These are phyloP conservation scores for Oncorhynchus mykiss DNA, from an alignment of 2,113 vertebrate genomes.

Conservation along the genomic window DNA sequence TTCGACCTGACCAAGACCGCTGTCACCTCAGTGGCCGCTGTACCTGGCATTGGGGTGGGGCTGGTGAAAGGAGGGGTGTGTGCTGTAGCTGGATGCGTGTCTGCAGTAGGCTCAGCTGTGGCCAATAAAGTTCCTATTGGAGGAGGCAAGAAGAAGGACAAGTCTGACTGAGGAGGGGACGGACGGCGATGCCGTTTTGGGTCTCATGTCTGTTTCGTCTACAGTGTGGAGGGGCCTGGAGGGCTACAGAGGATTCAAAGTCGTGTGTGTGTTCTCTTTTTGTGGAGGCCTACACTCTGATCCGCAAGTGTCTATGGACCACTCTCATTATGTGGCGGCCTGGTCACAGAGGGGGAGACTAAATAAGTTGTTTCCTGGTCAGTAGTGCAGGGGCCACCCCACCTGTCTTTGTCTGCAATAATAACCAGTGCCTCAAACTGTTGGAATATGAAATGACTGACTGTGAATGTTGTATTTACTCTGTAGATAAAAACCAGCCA, in stretches of 20 bases:
- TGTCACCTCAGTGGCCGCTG: conserved; percentile 85
- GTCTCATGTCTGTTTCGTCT: background rate
- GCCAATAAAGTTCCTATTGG: conserved; percentile 89
- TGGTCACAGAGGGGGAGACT: background rate
- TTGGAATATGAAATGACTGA: conserved; percentile 21
- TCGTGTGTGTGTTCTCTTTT: background rate
- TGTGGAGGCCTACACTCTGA: background rate
- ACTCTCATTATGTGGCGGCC: background rate
- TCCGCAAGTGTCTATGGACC: background rate
- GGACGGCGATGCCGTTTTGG: background rate
- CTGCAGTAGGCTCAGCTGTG: conserved; percentile 88
- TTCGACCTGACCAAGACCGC: conserved; percentile 92
- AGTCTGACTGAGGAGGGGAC: conserved; percentile 82
- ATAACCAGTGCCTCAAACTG: background rate
- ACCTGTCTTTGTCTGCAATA: conserved; percentile 21
- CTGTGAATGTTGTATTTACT: conserved; percentile 22
- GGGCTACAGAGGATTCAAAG: background rate
- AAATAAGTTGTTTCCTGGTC: conserved; percentile 9
- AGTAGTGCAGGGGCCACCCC: conserved; percentile 1
- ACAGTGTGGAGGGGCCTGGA: background rate
- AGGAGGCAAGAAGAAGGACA: conserved; percentile 93
- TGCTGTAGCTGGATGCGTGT: conserved; percentile 89
- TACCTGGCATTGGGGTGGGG: conserved; percentile 88
- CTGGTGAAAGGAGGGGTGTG: conserved; percentile 89
- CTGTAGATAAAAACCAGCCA: background rate